Conservation (phyloP, 2,888 invertebrate species). For the Tenthredo scrophulariae region DNA sequence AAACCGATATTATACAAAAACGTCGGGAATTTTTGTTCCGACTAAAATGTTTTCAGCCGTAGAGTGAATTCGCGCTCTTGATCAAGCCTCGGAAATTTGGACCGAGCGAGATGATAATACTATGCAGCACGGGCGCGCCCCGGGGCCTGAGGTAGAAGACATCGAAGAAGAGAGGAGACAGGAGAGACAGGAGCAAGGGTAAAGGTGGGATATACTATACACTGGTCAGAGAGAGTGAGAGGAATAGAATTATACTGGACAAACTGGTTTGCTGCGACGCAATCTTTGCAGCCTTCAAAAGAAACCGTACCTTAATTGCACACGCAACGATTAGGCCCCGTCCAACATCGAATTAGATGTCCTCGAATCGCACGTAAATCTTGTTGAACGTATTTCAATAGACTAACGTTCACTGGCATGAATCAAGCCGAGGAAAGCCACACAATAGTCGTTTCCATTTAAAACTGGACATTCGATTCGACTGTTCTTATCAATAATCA, state of each 20-base stretch:
- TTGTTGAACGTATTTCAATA: background rate
- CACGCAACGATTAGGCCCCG: slow-evolving; percentile 40
- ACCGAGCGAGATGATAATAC: slow-evolving; percentile 37
- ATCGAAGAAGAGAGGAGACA: slow-evolving; percentile 12
- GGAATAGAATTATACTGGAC: slow-evolving; percentile 35
- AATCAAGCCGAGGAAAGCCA: background rate
- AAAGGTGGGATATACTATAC: background rate
- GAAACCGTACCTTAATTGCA: slow-evolving; percentile 51
- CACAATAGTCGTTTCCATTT: background rate
- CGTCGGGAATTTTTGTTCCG: background rate
- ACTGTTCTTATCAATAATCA: background rate
- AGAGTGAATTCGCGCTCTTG: slow-evolving; percentile 10
- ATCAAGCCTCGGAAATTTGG: background rate
- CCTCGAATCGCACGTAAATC: slow-evolving; percentile 6
- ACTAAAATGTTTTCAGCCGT: background rate
- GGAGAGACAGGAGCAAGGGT: slow-evolving; percentile 8
- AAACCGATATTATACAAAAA: background rate
- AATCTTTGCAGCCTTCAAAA: slow-evolving; percentile 49
- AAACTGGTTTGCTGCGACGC: slow-evolving; percentile 50
- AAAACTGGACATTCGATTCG: background rate
- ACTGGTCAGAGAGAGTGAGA: background rate
- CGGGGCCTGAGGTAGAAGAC: slow-evolving; percentile 11
- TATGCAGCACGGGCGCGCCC: slow-evolving; percentile 52
- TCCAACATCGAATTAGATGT: slow-evolving; percentile 33
- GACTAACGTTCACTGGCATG: background rate